Evolutionary conservation across 2,113 vertebrate species (phyloP), one percentile per base, ranked within the genome.

Genomic region (Oreochromis tanganicae): DNA sequence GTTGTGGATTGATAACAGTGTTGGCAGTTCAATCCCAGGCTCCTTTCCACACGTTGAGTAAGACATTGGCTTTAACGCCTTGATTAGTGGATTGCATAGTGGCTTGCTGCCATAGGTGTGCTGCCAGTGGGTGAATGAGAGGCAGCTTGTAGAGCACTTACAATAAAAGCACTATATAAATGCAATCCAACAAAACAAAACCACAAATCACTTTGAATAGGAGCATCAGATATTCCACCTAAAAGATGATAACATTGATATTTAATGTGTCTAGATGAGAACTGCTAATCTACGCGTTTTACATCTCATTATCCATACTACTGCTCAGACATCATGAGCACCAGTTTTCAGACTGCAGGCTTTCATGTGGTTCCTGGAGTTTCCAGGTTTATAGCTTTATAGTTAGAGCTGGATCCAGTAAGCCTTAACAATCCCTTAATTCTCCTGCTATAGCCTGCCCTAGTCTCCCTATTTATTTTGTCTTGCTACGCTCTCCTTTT

Each of bases 71-170:
- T 78, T 50, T 52, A 34, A 78, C 12, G 17, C 17, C 43, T 52
- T 78, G 16, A 78, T 78, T 78, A 78, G 46, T 32, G 46, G 46
- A 52, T 78, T 78, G 73, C 46, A 78, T 78, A 32, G 71, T 79
- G 59, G 66, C 61, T 29, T 34, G n/a, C 79, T 86, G 66, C 52
- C 81, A 80, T 38, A 16, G 24, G 55, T 54, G 34, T 32, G 34
- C 27, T 79, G 75, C 71, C 50, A 59, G 5, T 63, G 84, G 96
- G 96, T 78, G 50, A 80, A 95, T 85, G 54, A 81, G 27, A 75
- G 71, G n/a, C 29, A 34, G 41, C 27, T 55, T 61, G 54, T 50
- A n/a, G 43, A 75, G 55, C 82, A 57, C 75, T 71, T 43, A 81
- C 32, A n/a, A 75, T 81, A 75, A 85, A 59, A 88, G 63, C 63